Base-by-base conservation (phyloP, 2,888 invertebrate genomes). In the Hedychridium roseum region DNA sequence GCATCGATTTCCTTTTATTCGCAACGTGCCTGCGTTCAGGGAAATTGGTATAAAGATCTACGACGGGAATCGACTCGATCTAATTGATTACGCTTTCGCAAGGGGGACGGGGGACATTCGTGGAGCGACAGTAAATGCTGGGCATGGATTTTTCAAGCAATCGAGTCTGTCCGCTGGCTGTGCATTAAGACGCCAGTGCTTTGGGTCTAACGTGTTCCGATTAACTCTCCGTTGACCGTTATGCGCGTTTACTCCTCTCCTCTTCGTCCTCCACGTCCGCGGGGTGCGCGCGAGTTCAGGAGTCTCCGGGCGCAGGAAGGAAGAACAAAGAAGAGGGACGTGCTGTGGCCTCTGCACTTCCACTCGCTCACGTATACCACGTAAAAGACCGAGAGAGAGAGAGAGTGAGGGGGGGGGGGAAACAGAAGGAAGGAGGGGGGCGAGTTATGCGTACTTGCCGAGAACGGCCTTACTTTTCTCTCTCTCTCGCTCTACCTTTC, bases 251-350 rank as follows among this genome's bases (percentile, higher is more conserved):
- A n/a, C n/a, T n/a, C n/a, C n/a, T n/a, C n/a, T n/a, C n/a, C n/a
- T n/a, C n/a, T n/a, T n/a, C 21, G 11, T 39, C 30, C 42, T 39
- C 32, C 36, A 30, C 40, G 26, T 39, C 32, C 38, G 42, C 42
- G 41, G n/a, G 31, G 28, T 47, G 28, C 32, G 12, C 7, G 39
- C 42, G 47, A 43, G 38, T n/a, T n/a, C n/a, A 51, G 43, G 38
- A 62, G 42, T 32, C 37, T 43, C 48, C 50, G 44, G 42, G 46
- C 55, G 60, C 50, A 59, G 59, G 54, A 61, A 64, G 60, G 60
- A 65, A 63, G 66, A 68, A 68, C 66, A 68, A 68, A 68, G 66
- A 65, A 67, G 57, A n/a, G n/a, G 59, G 51, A 60, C 64, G 60
- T 56, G 55, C 53, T 32, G 16, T 41, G 34, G 37, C n/a, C n/a